Conservation (phyloP, 1,140 invertebrate genomes). For the Bradynema listronoti region DNA sequence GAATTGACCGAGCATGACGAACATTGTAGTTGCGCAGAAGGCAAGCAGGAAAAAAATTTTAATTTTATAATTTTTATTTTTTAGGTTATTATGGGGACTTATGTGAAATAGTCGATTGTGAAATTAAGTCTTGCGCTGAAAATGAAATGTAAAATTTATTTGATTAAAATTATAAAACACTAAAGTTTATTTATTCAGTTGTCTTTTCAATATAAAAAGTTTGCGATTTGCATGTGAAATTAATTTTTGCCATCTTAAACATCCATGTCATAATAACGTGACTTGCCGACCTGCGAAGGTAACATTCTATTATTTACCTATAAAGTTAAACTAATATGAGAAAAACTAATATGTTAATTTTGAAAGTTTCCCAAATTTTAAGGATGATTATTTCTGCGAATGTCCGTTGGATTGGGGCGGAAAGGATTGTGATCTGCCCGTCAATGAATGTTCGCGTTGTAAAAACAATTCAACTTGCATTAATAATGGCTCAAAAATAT, state of each 20-base stretch:
- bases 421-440: slow-evolving; percentile 8
- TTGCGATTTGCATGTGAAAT: slow-evolving; percentile 11
- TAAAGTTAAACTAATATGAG: too few relatives aligned
- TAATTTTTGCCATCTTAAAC: slow-evolving; percentile 8
- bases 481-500: not conserved
- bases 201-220: not conserved
- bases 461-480: not conserved
- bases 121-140: too few relatives aligned
- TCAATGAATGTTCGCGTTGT: slow-evolving; percentile 14
- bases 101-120: too few relatives aligned
- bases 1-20: too few relatives aligned
- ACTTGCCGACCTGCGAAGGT: slow-evolving; percentile 15
- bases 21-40: too few relatives aligned
- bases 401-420: slow-evolving; percentile 4
- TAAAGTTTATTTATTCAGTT: too few relatives aligned
- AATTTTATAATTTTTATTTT: too few relatives aligned
- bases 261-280: slow-evolving; percentile 14
- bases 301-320: not conserved
- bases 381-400: slow-evolving; percentile 13
- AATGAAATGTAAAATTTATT: too few relatives aligned
- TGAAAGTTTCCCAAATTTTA: not conserved
- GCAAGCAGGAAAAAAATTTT: too few relatives aligned
- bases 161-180: too few relatives aligned
- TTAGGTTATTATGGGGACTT: too few relatives aligned
- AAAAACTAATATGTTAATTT: too few relatives aligned